Conservation (phyloP, 2,113 vertebrate species). For the Phycodurus eques region DNA sequence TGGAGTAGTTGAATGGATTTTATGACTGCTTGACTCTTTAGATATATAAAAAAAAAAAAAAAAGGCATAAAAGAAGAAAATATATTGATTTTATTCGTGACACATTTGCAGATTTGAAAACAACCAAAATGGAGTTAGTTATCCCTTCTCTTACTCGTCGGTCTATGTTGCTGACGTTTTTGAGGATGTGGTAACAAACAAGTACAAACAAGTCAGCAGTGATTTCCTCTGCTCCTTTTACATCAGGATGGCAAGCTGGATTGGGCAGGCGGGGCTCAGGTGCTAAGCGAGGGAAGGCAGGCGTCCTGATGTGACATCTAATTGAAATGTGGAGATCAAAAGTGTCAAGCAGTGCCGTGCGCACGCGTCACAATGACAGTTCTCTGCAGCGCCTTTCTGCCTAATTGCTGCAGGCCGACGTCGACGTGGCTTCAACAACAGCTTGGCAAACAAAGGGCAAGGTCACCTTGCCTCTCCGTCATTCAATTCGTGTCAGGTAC, state of each 20-base stretch:
- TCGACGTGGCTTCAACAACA: constrained; percentile 52
- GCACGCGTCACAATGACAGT: constrained; percentile 66
- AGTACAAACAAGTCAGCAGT: constrained; percentile 3
- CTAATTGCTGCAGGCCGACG: constrained; percentile 58
- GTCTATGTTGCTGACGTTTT: constrained; percentile 12
- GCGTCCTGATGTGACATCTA: constrained; percentile 75
- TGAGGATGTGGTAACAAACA: background rate
- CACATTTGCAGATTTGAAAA: constrained; percentile 3
- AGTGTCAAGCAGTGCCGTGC: constrained; percentile 60
- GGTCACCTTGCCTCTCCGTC: constrained; percentile 68
- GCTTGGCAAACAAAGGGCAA: constrained; percentile 62
- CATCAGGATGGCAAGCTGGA: constrained; percentile 27
- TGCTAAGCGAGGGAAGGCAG: constrained; percentile 68
- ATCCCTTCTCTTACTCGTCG: background rate
- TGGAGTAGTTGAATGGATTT: constrained; percentile 40
- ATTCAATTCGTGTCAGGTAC: constrained; percentile 60
- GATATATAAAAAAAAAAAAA: constrained; percentile 6
- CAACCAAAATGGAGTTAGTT: too few species aligned
- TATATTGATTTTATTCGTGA: background rate
- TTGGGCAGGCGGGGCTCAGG: constrained; percentile 57
- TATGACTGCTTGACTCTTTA: constrained; percentile 10
- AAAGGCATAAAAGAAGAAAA: background rate
- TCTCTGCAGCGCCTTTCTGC: constrained; percentile 56
- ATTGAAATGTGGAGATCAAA: constrained; percentile 78
- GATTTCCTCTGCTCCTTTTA: constrained; percentile 25